Percentiles rank a stretch among this genome's conserved stretches.
Evolutionary conservation across 2,797 vertebrate species (phyloP).

Genomic region (Etheostoma perlongum): DNA sequence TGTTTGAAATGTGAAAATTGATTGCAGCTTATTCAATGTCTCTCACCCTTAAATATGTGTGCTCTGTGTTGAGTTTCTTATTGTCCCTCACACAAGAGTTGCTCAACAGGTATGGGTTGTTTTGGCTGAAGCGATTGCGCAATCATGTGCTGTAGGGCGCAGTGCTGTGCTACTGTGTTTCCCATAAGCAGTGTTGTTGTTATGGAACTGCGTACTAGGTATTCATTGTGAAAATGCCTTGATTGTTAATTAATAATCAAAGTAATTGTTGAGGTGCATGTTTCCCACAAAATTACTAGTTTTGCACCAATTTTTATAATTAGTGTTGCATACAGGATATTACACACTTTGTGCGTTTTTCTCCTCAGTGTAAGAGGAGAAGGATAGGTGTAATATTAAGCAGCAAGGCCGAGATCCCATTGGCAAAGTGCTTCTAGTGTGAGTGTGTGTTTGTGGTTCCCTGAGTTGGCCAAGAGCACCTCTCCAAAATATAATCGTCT

Average conservation of each 20-base stretch:
- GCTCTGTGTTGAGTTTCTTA: constrained; percentile 36
- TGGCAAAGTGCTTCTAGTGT: background rate
- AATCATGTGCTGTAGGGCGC: constrained; percentile 49
- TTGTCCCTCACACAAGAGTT: constrained; percentile 60
- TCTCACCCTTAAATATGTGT: constrained; percentile 37
- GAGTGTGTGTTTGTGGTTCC: constrained; percentile 32
- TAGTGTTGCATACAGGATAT: constrained; percentile 22
- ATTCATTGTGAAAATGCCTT: background rate
- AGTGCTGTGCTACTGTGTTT: constrained; percentile 44
- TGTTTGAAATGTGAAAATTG: constrained; percentile 24
- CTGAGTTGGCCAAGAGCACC: constrained; percentile 25
- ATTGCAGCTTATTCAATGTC: constrained; percentile 37
- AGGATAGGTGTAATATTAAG: constrained; percentile 32
- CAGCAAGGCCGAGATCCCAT: background rate
- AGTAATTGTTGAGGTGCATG: background rate
- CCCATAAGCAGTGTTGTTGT: constrained; percentile 28
- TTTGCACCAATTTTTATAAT: constrained; percentile 17
- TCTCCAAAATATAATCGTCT: constrained; percentile 30
- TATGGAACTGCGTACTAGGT: constrained; percentile 28
- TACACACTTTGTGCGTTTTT: constrained; percentile 26
- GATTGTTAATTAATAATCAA: background rate
- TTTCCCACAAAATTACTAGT: constrained; percentile 3
- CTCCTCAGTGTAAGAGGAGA: constrained; percentile 10
- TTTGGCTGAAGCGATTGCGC: constrained; percentile 72
- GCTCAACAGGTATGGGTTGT: constrained; percentile 77